A percentile compares a stretch with the other conserved stretches of the same genome.
Evolutionary conservation across 2,888 invertebrate genomes (phyloP).

Genomic region (Cenopis cana): DNA sequence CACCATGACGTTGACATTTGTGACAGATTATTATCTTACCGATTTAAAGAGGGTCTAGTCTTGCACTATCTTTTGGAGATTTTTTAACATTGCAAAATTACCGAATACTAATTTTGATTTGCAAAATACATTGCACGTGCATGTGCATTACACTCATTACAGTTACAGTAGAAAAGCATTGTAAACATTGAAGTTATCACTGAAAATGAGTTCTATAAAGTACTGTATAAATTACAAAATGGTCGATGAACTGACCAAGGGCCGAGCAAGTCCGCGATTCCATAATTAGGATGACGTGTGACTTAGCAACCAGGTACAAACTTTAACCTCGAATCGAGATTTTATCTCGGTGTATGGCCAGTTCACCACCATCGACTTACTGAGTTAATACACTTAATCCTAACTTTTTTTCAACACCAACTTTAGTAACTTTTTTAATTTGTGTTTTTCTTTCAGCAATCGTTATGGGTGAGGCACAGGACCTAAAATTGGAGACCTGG

Average conservation of each 20-base stretch:
- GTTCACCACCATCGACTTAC: background rate
- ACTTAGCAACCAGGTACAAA: slow-evolving; percentile 8
- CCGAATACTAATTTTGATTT: slow-evolving; percentile 19
- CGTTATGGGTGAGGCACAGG: slow-evolving; percentile 69
- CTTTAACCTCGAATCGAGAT: slow-evolving; percentile 28
- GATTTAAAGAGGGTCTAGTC: slow-evolving; percentile 18
- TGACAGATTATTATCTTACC: slow-evolving; percentile 27
- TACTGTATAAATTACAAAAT: background rate
- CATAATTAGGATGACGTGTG: slow-evolving; percentile 43
- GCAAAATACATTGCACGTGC: slow-evolving; percentile 16
- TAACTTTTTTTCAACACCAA: background rate
- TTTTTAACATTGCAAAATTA: slow-evolving; percentile 23
- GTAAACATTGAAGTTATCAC: slow-evolving; percentile 4
- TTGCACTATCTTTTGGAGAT: background rate
- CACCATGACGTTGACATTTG: slow-evolving; percentile 12
- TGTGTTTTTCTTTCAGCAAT: slow-evolving; percentile 58
- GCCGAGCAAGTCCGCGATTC: slow-evolving; percentile 15
- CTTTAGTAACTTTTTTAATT: slow-evolving; percentile 2
- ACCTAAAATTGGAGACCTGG: slow-evolving; percentile 86
- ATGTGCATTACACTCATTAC: too few relatives aligned
- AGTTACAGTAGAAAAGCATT: background rate
- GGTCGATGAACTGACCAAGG: slow-evolving; percentile 12
- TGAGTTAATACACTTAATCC: background rate
- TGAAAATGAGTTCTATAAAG: background rate
- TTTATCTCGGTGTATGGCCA: slow-evolving; percentile 16